Percentiles rank a stretch among this genome's conserved stretches.
Conservation (phyloP, 1,140 invertebrate genomes). For the Acromyrmex echinatior region DNA sequence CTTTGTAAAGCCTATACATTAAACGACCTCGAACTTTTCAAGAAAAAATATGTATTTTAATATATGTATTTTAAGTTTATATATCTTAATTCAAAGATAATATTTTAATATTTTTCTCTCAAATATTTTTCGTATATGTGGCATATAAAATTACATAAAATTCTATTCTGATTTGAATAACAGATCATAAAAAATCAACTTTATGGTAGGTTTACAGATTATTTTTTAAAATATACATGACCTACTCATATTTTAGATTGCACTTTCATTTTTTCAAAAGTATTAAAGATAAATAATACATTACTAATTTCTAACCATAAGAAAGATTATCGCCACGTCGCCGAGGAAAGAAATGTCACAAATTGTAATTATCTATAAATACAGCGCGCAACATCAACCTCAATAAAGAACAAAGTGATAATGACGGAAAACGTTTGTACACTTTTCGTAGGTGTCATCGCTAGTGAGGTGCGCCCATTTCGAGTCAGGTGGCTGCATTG, state of each 20-base stretch:
- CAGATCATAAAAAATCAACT: neutral
- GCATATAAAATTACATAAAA: neutral
- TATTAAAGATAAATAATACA: neutral
- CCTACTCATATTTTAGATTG: neutral
- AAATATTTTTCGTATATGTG: neutral
- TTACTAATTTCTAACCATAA: conserved; percentile 19
- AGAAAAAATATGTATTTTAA: neutral
- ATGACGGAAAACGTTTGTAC: conserved; percentile 25
- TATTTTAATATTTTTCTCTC: neutral
- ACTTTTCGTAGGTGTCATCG: conserved; percentile 28
- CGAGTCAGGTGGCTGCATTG: conserved; percentile 62
- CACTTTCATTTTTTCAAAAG: neutral
- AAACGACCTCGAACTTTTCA: neutral
- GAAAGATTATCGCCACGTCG: neutral
- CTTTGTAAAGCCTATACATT: neutral
- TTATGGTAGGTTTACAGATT: neutral
- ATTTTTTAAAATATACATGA: neutral
- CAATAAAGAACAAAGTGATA: conserved; percentile 27
- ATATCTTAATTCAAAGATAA: neutral
- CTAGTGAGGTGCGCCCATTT: conserved; percentile 51
- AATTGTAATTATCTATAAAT: conserved; percentile 41
- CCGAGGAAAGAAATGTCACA: conserved; percentile 6
- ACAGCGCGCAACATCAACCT: conserved; percentile 5
- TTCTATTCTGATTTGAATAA: neutral
- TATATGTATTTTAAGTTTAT: neutral